Percentiles rank a stretch among this genome's conserved stretches.
Evolutionary conservation across 1,140 invertebrate species (phyloP).

Genomic region (Brachionus calyciflorus): DNA sequence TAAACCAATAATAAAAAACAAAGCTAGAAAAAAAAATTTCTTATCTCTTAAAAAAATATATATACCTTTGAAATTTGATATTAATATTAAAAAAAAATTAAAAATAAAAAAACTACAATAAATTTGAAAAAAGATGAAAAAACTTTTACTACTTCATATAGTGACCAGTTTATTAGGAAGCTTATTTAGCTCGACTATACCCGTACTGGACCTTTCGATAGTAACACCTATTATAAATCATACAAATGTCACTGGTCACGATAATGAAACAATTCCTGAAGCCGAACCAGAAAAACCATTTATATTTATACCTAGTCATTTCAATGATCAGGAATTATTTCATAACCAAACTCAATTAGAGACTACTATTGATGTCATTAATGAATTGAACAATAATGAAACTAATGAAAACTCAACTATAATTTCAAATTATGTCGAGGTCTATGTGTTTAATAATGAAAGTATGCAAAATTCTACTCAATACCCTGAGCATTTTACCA

Average conservation of each 20-base stretch:
- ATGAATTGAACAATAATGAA: not conserved
- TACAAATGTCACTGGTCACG: not conserved
- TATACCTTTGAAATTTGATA: not conserved
- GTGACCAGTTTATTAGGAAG: not conserved
- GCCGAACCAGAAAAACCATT: not conserved
- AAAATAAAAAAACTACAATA: not conserved
- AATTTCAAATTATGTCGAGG: constrained; percentile 28
- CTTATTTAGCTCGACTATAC: not conserved
- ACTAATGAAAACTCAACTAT: not conserved
- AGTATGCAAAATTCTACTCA: not conserved
- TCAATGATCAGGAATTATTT: not conserved
- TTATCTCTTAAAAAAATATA: not conserved
- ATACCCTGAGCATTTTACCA: not conserved
- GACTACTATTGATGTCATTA: not conserved
- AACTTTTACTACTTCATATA: not conserved
- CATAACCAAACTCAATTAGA: no score
- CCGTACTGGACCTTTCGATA: not conserved
- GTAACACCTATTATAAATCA: constrained; percentile 36
- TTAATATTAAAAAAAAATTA: not conserved
- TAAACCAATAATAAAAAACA: constrained; percentile 37
- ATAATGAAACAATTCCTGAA: constrained; percentile 13
- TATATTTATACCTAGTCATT: not conserved
- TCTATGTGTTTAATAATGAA: not conserved
- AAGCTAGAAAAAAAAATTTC: not conserved
- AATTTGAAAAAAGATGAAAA: constrained; percentile 12